Evolutionary conservation across 2,888 invertebrate species (phyloP), one percentile per base, ranked within the genome.

Genomic region (Heliconius cydno): DNA sequence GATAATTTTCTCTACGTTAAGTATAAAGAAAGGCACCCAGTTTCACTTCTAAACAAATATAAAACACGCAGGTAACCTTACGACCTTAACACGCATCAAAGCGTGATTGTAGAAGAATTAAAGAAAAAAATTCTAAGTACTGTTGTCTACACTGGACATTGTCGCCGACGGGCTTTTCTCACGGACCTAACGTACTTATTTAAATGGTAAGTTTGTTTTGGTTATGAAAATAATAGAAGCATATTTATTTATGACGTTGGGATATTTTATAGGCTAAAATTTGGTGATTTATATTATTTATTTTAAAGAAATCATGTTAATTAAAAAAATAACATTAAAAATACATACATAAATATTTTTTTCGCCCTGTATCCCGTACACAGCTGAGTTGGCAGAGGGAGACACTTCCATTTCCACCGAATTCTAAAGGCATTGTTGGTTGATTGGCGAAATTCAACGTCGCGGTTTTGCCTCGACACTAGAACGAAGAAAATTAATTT

Each of bases 81-180:
- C 70, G 70, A 74, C 63, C 77, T 60, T 34, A n/a, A 41, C n/a
- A 65, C 34, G 46, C 52, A 70, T 74, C 41, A 67, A 65, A 66
- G 34, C 80, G 86, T 87, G 86, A 88, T 85, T 85, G 85, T 82
- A 66, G 19, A 60, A 75, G 82, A 81, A 80, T 82, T 82, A 79
- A 82, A 76, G 71, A 66, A 81, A 82, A 82, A 83, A 83, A 82
- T 77, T 65, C 72, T 82, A 80, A 81, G 77, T 85, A 88, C 87
- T 84, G 85, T 84, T 83, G 86, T 80, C 77, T 77, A 71, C 71
- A 75, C 30, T 68, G 78, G 72, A 71, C 30, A 74, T 79, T 84
- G 84, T 91, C 90, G 92, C 92, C 92, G 88, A 87, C 85, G 89
- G 92, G 91, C 87, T 82, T 91, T 92, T 93, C 92, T 90, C 92